Percentiles rank a stretch among this genome's conserved stretches.
Conservation (phyloP, 1,140 invertebrate species). For the Phenacoccus solenopsis region DNA sequence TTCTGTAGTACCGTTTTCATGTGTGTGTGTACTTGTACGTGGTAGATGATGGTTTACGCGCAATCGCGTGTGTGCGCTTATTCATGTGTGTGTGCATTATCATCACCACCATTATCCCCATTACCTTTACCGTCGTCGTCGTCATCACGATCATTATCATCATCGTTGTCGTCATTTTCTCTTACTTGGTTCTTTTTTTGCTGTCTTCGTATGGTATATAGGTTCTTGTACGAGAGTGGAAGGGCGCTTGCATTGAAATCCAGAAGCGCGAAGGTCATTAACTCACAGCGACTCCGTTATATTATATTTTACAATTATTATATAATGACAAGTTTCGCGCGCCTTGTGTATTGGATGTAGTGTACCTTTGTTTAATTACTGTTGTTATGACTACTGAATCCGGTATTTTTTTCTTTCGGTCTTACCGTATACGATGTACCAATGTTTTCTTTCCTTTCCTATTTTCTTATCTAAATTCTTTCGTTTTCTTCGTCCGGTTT, state of each 20-base stretch:
- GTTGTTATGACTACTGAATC: slow-evolving; percentile 1
- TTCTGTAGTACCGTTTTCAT: background rate
- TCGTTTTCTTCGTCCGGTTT: background rate
- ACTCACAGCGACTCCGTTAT: background rate
- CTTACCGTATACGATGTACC: background rate
- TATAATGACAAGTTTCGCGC: background rate
- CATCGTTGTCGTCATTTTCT: background rate
- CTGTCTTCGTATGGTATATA: background rate
- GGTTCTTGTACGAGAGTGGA: background rate
- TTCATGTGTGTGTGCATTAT: background rate
- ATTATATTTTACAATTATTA: slow-evolving; percentile 4
- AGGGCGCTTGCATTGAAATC: background rate
- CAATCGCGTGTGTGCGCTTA: background rate
- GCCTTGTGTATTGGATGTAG: background rate
- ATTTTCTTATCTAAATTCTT: background rate
- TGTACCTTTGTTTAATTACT: background rate
- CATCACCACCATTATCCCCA: background rate
- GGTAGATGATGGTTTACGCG: background rate
- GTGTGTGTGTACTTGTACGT: background rate
- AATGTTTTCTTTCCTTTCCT: background rate
- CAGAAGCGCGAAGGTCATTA: slow-evolving; percentile 1
- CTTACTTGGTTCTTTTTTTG: background rate
- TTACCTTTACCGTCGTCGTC: background rate
- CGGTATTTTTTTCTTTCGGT: background rate
- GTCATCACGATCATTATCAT: background rate